Evolutionary conservation across 1,140 invertebrate species (phyloP).

Genomic region (Venturia canescens): DNA sequence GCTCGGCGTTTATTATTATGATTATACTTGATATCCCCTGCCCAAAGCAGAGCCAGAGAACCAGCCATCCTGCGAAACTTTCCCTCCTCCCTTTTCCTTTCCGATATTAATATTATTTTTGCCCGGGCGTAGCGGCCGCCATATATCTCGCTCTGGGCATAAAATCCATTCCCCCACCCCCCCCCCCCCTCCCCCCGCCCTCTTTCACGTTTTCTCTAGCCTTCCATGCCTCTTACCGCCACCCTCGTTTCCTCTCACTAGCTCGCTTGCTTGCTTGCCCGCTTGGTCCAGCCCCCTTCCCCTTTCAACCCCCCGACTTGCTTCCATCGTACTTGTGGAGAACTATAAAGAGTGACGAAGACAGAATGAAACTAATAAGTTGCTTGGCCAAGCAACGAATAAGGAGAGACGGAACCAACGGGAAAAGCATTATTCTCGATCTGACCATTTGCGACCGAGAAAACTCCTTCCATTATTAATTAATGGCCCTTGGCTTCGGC

Average conservation of each 20-base stretch:
- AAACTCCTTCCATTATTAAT: slow-evolving; percentile 64
- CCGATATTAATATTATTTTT: slow-evolving; percentile 78
- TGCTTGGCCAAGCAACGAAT: slow-evolving; percentile 1
- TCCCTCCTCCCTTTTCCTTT: slow-evolving; percentile 74
- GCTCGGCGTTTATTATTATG: slow-evolving; percentile 76
- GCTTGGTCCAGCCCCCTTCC: slow-evolving; percentile 65
- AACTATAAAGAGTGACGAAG: slow-evolving; percentile 54
- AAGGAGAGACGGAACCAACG: background rate
- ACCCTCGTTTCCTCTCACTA: background rate
- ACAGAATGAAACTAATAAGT: slow-evolving; percentile 36
- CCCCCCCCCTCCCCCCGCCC: slow-evolving; percentile 66
- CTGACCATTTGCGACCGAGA: slow-evolving; percentile 57
- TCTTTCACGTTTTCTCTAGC: slow-evolving; percentile 49
- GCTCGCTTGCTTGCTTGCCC: slow-evolving; percentile 51
- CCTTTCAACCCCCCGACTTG: slow-evolving; percentile 36
- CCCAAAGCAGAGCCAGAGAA: slow-evolving; percentile 72
- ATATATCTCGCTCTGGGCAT: slow-evolving; percentile 77
- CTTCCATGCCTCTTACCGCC: background rate
- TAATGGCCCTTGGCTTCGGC: slow-evolving; percentile 63
- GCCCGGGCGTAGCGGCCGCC: slow-evolving; percentile 76
- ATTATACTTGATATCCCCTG: slow-evolving; percentile 77
- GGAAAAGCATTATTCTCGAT: slow-evolving; percentile 12
- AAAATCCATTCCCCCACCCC: slow-evolving; percentile 74
- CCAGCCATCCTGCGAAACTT: slow-evolving; percentile 75
- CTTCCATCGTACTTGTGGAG: slow-evolving; percentile 47